Percentiles rank a stretch among this genome's conserved stretches.
These are phyloP conservation scores for Eurystomus gularis DNA, from an alignment of 2,113 vertebrate genomes.

Conservation along the genomic window DNA sequence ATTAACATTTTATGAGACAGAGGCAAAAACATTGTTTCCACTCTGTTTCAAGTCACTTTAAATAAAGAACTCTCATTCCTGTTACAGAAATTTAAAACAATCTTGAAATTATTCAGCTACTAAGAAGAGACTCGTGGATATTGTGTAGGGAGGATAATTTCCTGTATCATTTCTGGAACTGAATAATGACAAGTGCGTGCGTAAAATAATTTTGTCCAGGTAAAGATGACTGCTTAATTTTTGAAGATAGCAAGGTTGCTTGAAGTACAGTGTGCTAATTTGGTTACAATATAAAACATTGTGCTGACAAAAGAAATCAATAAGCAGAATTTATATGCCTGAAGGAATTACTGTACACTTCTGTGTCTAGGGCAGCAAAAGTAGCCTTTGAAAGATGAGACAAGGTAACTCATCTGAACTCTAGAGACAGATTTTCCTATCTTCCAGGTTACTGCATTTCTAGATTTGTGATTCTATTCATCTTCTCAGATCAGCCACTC, in stretches of 20 bases:
- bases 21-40: neutral
- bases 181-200: neutral
- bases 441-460: neutral
- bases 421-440: neutral
- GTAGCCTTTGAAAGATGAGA: neutral
- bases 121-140: neutral
- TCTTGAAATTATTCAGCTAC: neutral
- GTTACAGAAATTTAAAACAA: neutral
- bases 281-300: conserved; percentile 5
- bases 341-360: neutral
- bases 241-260: neutral
- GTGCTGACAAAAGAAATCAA: conserved; percentile 15
- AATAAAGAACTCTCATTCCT: neutral
- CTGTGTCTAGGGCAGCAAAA: neutral
- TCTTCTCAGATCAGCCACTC: neutral
- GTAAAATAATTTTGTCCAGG: neutral
- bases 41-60: neutral
- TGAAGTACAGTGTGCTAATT: conserved; percentile 37
- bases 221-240: neutral
- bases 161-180: neutral
- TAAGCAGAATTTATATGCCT: conserved; percentile 25
- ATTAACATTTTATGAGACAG: conserved; percentile 6
- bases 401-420: neutral
- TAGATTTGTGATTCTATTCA: neutral
- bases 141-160: neutral